Evolutionary conservation across 2,113 vertebrate genomes (phyloP), one percentile per base, ranked within the genome.

Genomic region (Tetraodon nigroviridis): DNA sequence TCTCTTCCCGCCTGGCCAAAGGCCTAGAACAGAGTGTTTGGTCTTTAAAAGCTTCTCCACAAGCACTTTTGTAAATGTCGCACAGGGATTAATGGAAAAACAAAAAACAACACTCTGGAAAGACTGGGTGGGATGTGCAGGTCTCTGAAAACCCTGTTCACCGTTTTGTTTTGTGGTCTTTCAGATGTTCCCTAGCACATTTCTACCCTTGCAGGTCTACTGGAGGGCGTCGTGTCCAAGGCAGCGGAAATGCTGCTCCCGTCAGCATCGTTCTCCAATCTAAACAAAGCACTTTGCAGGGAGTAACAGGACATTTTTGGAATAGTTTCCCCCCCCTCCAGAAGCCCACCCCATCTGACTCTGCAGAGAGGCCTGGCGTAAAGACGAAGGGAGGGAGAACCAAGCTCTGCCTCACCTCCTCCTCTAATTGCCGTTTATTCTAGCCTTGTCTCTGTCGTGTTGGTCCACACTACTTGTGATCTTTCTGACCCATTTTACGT

Each of bases 221-320:
- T 19, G 40, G 2, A 3, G 41, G 46, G 52, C 24, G 32, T 56
- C 16, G 14, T 61, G 58, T 42, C 27, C 18, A 27, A 48, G 64
- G 29, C 79, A 60, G 65, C 32, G 29, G 61, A 85, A 87, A 83
- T 61, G 64, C 79, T 76, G 67, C 59, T 56, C 29, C 20, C 52
- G 15, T 55, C 61, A 1, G 58, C 67, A 21, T 78, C 68, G 41
- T 72, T 37, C 41, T 58, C 42, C 74, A 61, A 73, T 52, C 74
- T 66, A 85, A 90, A 89, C 86, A 86, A 87, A 76, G 77, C 72
- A 3, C 64, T 69, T 74, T 51, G 52, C 61, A 24, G 37, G 50
- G 55, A 76, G 67, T 71, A 79, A 64, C 71, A 52, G 73, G 74
- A 87, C 86, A 89, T 91, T 86, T 84, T 70, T 88, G 76, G 78